These are phyloP conservation scores for Gibbula magus DNA, from an alignment of 2,888 invertebrate species.

Conservation along the genomic window DNA sequence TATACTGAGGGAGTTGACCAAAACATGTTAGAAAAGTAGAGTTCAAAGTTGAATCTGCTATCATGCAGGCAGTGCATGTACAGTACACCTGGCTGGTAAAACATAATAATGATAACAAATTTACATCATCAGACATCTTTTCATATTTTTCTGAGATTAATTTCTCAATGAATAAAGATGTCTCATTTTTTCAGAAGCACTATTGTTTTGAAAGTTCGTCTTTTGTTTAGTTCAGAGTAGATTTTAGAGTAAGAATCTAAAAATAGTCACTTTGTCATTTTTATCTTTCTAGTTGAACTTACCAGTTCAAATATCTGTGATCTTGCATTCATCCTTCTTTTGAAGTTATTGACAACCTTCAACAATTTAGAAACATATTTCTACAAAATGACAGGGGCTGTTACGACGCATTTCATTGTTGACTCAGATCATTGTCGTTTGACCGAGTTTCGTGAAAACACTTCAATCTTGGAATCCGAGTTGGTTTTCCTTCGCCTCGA, in stretches of 20 bases:
- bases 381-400: neutral
- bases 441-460: neutral
- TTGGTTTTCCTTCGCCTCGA: too few species aligned
- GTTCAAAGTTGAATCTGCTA: too few species aligned
- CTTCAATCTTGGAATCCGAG: neutral
- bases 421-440: neutral
- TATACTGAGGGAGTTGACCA: too few species aligned
- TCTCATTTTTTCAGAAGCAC: too few species aligned
- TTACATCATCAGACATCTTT: too few species aligned
- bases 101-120: neutral
- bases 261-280: neutral
- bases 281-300: constrained; percentile 16
- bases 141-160: too few species aligned
- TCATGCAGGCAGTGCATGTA: too few species aligned
- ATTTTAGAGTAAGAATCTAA: neutral
- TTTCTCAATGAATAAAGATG: too few species aligned
- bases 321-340: constrained; percentile 58
- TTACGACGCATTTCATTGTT: neutral
- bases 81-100: too few species aligned
- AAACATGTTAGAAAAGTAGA: too few species aligned
- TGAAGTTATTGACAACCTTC: neutral
- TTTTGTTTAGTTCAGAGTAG: neutral
- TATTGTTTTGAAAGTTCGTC: neutral
- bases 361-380: too few species aligned
- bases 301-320: constrained; percentile 63